A percentile compares a stretch with the other conserved stretches of the same genome.
Conservation (phyloP, 2,113 vertebrate genomes). For the Lepidiolamprologus cunningtoni region DNA sequence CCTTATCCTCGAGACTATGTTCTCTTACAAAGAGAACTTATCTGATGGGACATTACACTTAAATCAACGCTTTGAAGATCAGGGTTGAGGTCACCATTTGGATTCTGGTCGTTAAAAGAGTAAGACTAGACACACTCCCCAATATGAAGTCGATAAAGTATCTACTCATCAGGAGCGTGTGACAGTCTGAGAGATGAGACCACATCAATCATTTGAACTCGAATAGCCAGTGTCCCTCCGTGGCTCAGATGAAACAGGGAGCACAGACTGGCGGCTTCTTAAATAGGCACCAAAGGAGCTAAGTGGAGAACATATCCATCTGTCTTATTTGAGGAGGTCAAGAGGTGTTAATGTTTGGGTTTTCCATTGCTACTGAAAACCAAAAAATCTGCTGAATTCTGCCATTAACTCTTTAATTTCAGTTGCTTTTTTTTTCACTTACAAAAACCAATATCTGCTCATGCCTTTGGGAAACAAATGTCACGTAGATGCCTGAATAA, state of each 20-base stretch:
- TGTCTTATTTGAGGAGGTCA: constrained; percentile 17
- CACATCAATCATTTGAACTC: constrained; percentile 50
- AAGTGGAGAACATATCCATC: background rate
- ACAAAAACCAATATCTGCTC: background rate
- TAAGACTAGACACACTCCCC: constrained; percentile 10
- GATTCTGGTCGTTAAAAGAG: constrained; percentile 23
- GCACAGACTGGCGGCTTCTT: constrained; percentile 4
- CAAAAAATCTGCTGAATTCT: background rate
- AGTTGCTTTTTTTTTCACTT: background rate
- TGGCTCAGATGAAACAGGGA: constrained; percentile 30
- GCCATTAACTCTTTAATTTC: background rate
- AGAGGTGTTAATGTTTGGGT: background rate
- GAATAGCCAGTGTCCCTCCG: constrained; percentile 4
- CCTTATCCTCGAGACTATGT: background rate
- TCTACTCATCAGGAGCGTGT: constrained; percentile 43
- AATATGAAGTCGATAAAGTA: constrained; percentile 52
- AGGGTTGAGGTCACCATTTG: constrained; percentile 17
- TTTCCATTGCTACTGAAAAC: background rate
- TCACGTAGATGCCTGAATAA: background rate
- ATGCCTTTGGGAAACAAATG: background rate
- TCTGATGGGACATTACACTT: constrained; percentile 41
- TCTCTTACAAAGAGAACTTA: constrained; percentile 20
- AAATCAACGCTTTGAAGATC: constrained; percentile 52
- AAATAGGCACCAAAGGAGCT: constrained; percentile 25
- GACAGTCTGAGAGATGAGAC: constrained; percentile 51